Conservation (phyloP, 2,797 vertebrate species). For the Dicrostonyx torquatus region DNA sequence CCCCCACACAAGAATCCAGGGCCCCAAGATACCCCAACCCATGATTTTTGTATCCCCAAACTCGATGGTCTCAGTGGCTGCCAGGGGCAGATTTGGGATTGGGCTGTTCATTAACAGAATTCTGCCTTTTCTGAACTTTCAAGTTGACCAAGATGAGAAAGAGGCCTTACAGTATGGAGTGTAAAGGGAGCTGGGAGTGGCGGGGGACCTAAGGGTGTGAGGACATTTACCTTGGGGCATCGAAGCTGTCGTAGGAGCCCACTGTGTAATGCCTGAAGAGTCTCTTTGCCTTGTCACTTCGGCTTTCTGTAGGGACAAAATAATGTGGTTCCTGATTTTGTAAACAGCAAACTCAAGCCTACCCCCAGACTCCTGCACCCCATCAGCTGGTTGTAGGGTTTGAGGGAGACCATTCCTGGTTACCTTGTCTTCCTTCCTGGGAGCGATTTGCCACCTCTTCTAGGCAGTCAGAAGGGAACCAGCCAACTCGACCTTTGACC, state of each 20-base stretch:
- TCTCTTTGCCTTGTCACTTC: conserved; percentile 92
- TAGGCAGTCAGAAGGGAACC: conserved; percentile 96
- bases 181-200: background rate
- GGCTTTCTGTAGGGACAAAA: conserved; percentile 71
- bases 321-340: background rate
- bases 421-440: conserved; percentile 92
- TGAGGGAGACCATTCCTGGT: conserved; percentile 7
- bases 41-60: background rate
- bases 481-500: conserved; percentile 93
- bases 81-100: background rate
- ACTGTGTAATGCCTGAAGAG: conserved; percentile 96
- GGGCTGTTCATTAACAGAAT: background rate
- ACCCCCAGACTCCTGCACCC: conserved; percentile 39
- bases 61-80: background rate
- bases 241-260: conserved; percentile 96
- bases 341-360: background rate
- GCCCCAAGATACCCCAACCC: background rate
- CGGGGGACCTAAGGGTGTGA: conserved; percentile 70
- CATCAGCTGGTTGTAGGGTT: background rate
- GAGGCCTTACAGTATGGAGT: background rate
- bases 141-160: background rate
- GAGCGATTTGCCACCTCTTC: conserved; percentile 91
- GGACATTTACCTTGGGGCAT: conserved; percentile 92
- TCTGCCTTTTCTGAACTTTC: background rate
- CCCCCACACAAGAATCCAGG: background rate